phyloP scores from a whole-genome alignment of 2,113 vertebrate genomes.

The Martes martes region DNA sequence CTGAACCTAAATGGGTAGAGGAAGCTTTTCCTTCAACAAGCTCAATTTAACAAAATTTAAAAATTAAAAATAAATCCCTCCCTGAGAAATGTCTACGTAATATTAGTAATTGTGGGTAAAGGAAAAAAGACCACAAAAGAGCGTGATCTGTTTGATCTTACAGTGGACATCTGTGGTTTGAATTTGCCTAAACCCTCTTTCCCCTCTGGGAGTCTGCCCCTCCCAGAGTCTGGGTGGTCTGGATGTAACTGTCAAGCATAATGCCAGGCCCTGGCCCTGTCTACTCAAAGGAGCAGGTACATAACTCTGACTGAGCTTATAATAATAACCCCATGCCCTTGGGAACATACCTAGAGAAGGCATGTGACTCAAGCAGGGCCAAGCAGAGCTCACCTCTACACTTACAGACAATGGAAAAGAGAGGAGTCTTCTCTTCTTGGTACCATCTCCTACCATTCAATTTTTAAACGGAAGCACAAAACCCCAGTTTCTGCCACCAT shows the following conservation, averaged over 20 bases:
- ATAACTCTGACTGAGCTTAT: neutral
- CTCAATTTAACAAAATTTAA: neutral
- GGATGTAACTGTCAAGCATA: neutral
- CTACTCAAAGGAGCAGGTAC: neutral
- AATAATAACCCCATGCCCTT: neutral
- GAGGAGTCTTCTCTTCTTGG: neutral
- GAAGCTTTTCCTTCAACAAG: neutral
- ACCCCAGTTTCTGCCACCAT: neutral
- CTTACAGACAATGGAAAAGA: neutral
- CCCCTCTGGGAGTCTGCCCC: neutral
- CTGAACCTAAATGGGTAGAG: neutral
- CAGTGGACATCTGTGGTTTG: neutral
- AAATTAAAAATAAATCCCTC: neutral
- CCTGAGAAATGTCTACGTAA: neutral
- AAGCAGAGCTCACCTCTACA: neutral
- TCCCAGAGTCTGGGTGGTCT: neutral
- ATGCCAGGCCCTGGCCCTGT: neutral
- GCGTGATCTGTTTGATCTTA: neutral
- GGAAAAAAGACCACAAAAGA: neutral
- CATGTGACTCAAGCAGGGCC: neutral
- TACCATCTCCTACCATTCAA: neutral
- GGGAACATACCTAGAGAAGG: neutral
- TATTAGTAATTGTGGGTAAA: neutral
- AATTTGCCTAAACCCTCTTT: neutral
- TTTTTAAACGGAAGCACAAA: neutral